These are phyloP conservation scores for Chrysaora quinquecirrha DNA, from an alignment of 30 jellyfish, hydroid and myxozoan genomes.

Conservation along the genomic window DNA sequence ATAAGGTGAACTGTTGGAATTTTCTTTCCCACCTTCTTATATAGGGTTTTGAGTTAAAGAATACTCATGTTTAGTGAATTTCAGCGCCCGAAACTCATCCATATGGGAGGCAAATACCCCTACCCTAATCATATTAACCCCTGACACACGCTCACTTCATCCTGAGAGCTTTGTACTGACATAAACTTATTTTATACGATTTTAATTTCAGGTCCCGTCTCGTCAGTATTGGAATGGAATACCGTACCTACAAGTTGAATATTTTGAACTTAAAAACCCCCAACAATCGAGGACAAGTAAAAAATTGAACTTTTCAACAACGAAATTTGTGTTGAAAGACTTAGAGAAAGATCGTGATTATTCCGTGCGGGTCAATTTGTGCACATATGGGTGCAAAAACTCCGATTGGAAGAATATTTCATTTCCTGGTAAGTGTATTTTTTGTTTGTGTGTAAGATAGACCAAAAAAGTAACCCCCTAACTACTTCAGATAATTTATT, in stretches of 20 bases:
- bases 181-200: not conserved
- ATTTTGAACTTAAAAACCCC: slow-evolving; percentile 19
- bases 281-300: not conserved
- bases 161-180: too few relatives aligned
- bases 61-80: too few relatives aligned
- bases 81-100: too few relatives aligned
- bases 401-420: not conserved
- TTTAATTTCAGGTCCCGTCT: slow-evolving; percentile 24
- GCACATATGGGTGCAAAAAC: slow-evolving; percentile 17
- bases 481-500: not conserved
- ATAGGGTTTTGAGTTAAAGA: too few relatives aligned
- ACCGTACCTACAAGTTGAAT: slow-evolving; percentile 10
- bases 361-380: slow-evolving; percentile 3
- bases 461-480: not conserved
- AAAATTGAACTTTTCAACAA: not conserved
- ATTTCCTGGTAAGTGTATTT: not conserved
- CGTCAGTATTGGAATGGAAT: slow-evolving; percentile 37
- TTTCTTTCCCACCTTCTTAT: too few relatives aligned
- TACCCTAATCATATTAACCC: too few relatives aligned
- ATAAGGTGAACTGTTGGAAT: too few relatives aligned
- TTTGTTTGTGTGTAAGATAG: not conserved
- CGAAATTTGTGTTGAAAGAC: not conserved
- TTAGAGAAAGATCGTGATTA: slow-evolving; percentile 28
- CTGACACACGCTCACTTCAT: too few relatives aligned
- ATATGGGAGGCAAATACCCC: too few relatives aligned